phyloP scores from a whole-genome alignment of 1,140 invertebrate genomes.

The Tetragonula clypearis region DNA sequence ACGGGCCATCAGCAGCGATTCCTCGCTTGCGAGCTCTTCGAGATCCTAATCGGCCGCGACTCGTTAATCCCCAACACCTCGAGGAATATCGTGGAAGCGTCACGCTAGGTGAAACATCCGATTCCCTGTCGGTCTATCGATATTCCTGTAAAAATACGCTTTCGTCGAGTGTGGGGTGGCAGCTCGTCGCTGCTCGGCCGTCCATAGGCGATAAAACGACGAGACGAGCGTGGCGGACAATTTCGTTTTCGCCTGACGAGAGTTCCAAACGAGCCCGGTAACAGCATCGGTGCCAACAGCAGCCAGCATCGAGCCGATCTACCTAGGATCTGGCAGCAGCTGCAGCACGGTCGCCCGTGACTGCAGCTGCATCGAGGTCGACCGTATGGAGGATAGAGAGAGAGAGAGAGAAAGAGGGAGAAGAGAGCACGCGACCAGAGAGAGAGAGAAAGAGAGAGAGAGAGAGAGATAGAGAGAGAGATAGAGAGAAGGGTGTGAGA shows the following conservation, averaged over 20 bases:
- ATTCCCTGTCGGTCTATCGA: slow-evolving; percentile 39
- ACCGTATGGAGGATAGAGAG: slow-evolving; percentile 19
- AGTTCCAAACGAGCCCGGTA: slow-evolving; percentile 64
- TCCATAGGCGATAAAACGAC: slow-evolving; percentile 59
- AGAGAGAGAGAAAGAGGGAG: too few species aligned
- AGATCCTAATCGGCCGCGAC: background rate
- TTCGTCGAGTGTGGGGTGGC: slow-evolving; percentile 23
- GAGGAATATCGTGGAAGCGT: background rate
- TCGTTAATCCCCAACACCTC: background rate
- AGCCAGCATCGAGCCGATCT: slow-evolving; percentile 51
- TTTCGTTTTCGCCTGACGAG: slow-evolving; percentile 69
- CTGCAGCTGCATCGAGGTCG: slow-evolving; percentile 59
- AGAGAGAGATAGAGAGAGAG: too few species aligned
- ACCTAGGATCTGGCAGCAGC: slow-evolving; percentile 59
- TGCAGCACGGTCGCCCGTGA: slow-evolving; percentile 49
- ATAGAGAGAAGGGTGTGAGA: background rate
- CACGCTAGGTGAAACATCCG: slow-evolving; percentile 18
- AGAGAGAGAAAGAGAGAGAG: background rate
- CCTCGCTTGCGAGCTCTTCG: background rate
- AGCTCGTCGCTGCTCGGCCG: slow-evolving; percentile 17
- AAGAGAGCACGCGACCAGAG: background rate
- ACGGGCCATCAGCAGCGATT: background rate
- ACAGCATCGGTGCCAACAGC: slow-evolving; percentile 46
- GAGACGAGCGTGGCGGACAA: slow-evolving; percentile 61
- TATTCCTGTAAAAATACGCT: slow-evolving; percentile 46